Percentiles rank a stretch among this genome's conserved stretches.
phyloP scores from a whole-genome alignment of 2,797 vertebrate species.

The Cottoperca gobio region DNA sequence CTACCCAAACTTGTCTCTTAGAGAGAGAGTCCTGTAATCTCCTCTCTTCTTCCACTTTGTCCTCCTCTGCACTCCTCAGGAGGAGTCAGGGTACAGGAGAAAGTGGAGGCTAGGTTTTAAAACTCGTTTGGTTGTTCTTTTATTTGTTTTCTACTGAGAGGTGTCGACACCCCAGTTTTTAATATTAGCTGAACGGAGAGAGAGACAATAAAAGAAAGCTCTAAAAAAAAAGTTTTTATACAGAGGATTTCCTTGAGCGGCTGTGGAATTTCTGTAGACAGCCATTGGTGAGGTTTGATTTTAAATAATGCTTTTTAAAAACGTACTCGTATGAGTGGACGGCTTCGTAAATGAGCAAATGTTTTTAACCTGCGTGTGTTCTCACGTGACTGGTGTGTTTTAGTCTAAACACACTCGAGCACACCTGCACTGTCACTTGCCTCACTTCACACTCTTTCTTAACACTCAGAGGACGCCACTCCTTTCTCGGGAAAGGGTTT shows the following conservation, averaged over 20 bases:
- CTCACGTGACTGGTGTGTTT: conserved; percentile 60
- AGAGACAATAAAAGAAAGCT: conserved; percentile 57
- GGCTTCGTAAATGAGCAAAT: conserved; percentile 68
- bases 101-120: conserved; percentile 76
- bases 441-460: conserved; percentile 63
- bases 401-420: conserved; percentile 53
- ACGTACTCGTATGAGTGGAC: conserved; percentile 64
- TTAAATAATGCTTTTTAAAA: conserved; percentile 73
- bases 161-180: conserved; percentile 83
- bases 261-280: conserved; percentile 71
- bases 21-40: conserved; percentile 55
- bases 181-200: conserved; percentile 71
- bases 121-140: conserved; percentile 78
- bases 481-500: conserved; percentile 26
- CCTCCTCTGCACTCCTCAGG: conserved; percentile 72
- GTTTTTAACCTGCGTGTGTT: conserved; percentile 68
- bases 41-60: conserved; percentile 57
- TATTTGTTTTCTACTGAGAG: conserved; percentile 80
- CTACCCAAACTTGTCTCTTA: conserved; percentile 97
- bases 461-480: conserved; percentile 32
- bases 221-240: conserved; percentile 74
- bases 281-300: conserved; percentile 70
- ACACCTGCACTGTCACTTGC: conserved; percentile 74
- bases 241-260: conserved; percentile 69
- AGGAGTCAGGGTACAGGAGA: conserved; percentile 67